Base-by-base conservation (phyloP, 2,797 vertebrate genomes). In the Odontamblyopus rebecca region DNA sequence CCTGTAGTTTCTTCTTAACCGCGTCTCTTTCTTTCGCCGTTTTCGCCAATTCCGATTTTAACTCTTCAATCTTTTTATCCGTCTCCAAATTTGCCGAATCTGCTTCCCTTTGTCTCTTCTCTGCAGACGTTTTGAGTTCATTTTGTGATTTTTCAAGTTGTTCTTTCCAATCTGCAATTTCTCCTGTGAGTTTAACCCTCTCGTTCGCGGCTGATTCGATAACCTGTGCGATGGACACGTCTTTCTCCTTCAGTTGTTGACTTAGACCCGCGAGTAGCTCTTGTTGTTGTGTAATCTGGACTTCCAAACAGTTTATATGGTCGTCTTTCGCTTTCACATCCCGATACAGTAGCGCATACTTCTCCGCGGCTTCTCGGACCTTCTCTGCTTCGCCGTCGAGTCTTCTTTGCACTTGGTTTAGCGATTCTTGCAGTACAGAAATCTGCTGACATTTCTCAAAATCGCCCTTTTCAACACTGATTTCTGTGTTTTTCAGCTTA, bases 1-100 rank as follows among this genome's bases (percentile, higher is more conserved):
- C 96, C 68, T 97, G 95, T 60, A 96, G 93, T 72, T 97, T 97
- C 86, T 95, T 96, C 86, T 93, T 96, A 23, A 93, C 44, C 0
- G 85, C 90, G 2, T 96, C 96, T 83, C 93, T 96, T 69, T 97
- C 96, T 87, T 95, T 95, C 0, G 79, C 80, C 12, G 91, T 60
- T 69, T 91, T 92, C 27, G 85, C 77, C 2, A 95, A 67, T 32
- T 93, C 89, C 1, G 64, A 19, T 84, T 89, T 91, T 7, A 94
- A 70, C 38, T 93, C 79, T 2, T 89, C 87, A 0, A 90, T 94
- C 67, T 92, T 90, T 51, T 80, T 89, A 19, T 82, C 7, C 64
- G 96, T 84, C 64, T 85, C 88, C 16, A 71, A 70, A 68, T 92
- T 91, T 76, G 76, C 91, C 2, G 69, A 71, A 68, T 91, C 85